A percentile compares a stretch with the other conserved stretches of the same genome.
Evolutionary conservation across 2,888 invertebrate genomes (phyloP).

Genomic region (Phortica magna): DNA sequence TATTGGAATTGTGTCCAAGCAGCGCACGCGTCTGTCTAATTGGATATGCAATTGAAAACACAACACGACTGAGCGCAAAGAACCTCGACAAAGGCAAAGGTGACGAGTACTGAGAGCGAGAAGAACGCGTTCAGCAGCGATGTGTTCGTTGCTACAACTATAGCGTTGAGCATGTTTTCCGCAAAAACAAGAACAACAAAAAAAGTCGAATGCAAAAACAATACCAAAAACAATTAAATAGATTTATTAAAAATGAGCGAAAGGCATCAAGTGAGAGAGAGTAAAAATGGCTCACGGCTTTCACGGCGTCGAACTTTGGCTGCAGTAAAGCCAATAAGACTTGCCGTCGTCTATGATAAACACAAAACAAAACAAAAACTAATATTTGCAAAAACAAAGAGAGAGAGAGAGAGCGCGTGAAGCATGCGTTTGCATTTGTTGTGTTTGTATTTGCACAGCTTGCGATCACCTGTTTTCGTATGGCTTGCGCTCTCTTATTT

Average conservation of each 20-base stretch:
- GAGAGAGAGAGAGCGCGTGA: slow-evolving; percentile 15
- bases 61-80: slow-evolving; percentile 50
- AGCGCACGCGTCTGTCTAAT: slow-evolving; percentile 56
- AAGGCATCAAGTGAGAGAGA: background rate
- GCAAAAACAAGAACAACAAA: slow-evolving; percentile 51
- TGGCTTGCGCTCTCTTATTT: slow-evolving; percentile 33
- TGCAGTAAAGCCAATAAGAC: slow-evolving; percentile 49
- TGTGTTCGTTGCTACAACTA: slow-evolving; percentile 37
- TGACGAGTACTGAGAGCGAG: background rate
- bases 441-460: slow-evolving; percentile 41
- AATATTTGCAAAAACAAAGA: background rate
- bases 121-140: slow-evolving; percentile 37
- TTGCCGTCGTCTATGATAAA: background rate
- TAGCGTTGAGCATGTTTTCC: slow-evolving; percentile 63
- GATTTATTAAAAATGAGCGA: slow-evolving; percentile 12
- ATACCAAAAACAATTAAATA: slow-evolving; percentile 12
- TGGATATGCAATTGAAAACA: slow-evolving; percentile 68
- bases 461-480: slow-evolving; percentile 58
- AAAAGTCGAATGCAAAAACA: background rate
- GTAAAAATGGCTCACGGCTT: background rate
- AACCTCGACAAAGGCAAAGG: slow-evolving; percentile 39
- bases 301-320: background rate
- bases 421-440: slow-evolving; percentile 45
- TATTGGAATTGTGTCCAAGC: slow-evolving; percentile 16
- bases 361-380: background rate